These are phyloP conservation scores for Hermaeophaga mercurialis DNA, from an alignment of 2,888 invertebrate species.

Conservation along the genomic window DNA sequence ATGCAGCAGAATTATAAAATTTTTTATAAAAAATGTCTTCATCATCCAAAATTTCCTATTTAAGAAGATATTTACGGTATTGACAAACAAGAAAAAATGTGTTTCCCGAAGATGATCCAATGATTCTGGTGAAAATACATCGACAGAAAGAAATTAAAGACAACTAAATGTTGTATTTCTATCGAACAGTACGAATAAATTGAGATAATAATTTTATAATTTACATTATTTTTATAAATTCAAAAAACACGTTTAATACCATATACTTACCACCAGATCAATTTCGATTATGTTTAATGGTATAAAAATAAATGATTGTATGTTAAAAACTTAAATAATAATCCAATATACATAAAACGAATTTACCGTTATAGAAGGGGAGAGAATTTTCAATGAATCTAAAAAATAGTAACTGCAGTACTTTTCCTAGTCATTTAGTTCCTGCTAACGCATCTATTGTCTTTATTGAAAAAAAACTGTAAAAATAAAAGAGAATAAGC, in stretches of 20 bases:
- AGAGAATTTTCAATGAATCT: no score
- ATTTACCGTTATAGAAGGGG: no score
- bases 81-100: no score
- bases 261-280: constrained; percentile 17
- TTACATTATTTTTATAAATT: constrained; percentile 10
- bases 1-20: no score
- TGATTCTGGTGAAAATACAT: no score
- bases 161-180: no score
- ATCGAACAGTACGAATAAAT: constrained; percentile 7
- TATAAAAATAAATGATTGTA: constrained; percentile 7
- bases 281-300: constrained; percentile 18
- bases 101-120: no score
- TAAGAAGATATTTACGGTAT: no score
- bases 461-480: neutral
- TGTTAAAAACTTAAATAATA: constrained; percentile 9
- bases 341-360: no score
- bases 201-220: constrained; percentile 13
- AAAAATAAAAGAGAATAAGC: constrained; percentile 37
- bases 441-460: neutral
- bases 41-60: no score
- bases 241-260: constrained; percentile 2
- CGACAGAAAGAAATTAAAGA: no score
- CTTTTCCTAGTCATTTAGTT: neutral
- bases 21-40: no score
- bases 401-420: neutral